phyloP scores from a whole-genome alignment of 2,888 invertebrate species.

The Adineta ricciae region DNA sequence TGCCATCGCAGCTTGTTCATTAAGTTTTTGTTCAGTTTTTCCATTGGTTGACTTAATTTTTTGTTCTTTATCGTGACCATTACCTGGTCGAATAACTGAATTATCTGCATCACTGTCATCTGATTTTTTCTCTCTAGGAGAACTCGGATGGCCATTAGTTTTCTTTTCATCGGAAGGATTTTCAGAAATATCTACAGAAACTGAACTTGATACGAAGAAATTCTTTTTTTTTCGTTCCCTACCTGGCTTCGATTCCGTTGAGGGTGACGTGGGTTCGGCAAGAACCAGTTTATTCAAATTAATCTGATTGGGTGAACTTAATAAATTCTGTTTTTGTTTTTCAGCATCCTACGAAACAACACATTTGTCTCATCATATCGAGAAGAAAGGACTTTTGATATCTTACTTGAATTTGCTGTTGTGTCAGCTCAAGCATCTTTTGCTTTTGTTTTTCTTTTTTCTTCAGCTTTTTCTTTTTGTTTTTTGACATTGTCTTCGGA shows the following conservation, averaged over 20 bases:
- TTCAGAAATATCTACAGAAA: neutral
- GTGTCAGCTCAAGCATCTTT: neutral
- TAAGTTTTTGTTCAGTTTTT: neutral
- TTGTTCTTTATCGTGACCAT: neutral
- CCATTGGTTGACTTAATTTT: neutral
- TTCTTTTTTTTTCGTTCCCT: no score
- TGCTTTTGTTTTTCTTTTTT: constrained; percentile 68
- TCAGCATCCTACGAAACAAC: neutral
- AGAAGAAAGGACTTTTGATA: neutral
- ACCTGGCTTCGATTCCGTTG: neutral
- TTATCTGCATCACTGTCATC: neutral
- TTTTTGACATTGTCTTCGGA: constrained; percentile 54
- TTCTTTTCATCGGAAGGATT: neutral
- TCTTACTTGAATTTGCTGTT: neutral
- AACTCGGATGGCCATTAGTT: neutral
- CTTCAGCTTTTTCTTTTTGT: constrained; percentile 92
- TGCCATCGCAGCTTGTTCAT: neutral
- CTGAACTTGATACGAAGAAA: no score
- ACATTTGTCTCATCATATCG: no score
- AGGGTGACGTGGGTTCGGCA: neutral
- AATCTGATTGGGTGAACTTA: neutral
- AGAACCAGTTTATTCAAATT: constrained; percentile 13
- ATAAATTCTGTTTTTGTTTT: constrained; percentile 2
- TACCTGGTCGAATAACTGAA: neutral
- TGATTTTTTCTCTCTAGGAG: neutral